A percentile compares a stretch with the other conserved stretches of the same genome.
Evolutionary conservation across 2,113 vertebrate species (phyloP).

Genomic region (Orientallactaga bullata): DNA sequence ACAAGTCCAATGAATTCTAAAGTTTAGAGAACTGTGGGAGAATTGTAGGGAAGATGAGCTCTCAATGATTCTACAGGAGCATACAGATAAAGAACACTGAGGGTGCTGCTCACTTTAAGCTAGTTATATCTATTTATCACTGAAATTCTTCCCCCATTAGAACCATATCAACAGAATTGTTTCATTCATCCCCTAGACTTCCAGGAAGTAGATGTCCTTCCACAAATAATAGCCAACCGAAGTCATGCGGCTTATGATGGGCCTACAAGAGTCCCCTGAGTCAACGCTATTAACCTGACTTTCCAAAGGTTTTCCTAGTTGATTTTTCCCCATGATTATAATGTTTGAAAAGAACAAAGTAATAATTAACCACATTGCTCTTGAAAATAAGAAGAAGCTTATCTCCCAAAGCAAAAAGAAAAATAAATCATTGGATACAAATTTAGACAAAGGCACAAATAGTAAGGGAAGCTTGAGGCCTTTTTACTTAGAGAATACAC

Average conservation of each 20-base stretch:
- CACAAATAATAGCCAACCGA: neutral
- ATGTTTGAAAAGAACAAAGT: neutral
- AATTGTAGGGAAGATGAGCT: neutral
- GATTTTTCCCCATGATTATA: neutral
- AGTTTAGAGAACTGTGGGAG: neutral
- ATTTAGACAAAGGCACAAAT: neutral
- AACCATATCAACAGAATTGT: neutral
- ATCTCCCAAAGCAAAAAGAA: neutral
- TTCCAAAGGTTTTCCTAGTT: neutral
- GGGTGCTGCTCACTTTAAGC: fast-evolving
- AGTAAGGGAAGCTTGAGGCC: neutral
- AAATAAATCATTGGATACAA: neutral
- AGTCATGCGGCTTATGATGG: neutral
- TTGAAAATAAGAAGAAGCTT: neutral
- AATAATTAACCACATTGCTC: neutral
- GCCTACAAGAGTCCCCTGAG: neutral
- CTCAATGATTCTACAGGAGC: neutral
- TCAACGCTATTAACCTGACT: neutral
- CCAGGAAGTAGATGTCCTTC: neutral
- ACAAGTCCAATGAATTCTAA: neutral
- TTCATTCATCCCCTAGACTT: neutral
- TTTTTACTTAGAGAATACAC: neutral
- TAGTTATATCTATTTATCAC: neutral
- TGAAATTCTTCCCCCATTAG: neutral
- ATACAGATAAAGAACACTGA: fast-evolving